These are phyloP conservation scores for Actinostola sp. DNA, from an alignment of 92 coral and sea anemone genomes.

Conservation along the genomic window DNA sequence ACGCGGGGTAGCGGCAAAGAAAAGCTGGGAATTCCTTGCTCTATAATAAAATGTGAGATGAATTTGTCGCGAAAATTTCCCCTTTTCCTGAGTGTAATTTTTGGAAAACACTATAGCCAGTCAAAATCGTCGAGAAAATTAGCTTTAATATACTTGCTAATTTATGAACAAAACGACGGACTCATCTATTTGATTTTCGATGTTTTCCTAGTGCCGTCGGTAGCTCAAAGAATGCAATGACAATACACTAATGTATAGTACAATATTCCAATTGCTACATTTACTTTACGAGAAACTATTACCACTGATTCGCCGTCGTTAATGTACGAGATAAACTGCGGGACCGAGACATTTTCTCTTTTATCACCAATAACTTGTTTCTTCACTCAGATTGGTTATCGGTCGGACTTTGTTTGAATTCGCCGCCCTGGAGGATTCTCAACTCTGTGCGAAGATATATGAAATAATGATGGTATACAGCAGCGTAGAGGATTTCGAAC, in stretches of 20 bases:
- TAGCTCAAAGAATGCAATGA: conserved; percentile 11
- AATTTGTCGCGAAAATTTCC: too few relatives aligned
- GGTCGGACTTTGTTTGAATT: conserved; percentile 2
- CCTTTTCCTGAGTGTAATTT: background rate
- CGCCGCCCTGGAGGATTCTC: conserved; percentile 10
- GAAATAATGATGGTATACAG: background rate
- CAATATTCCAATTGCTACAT: background rate
- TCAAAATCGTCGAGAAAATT: background rate
- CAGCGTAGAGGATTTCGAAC: background rate
- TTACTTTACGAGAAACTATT: background rate
- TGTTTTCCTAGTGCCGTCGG: conserved; percentile 6
- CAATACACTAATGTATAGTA: conserved; percentile 6
- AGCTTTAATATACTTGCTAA: background rate
- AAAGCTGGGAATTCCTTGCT: too few relatives aligned
- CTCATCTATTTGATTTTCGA: background rate
- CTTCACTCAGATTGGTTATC: conserved; percentile 6
- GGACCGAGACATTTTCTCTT: background rate
- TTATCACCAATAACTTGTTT: background rate
- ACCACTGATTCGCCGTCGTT: background rate
- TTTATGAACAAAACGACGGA: background rate
- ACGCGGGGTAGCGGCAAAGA: too few relatives aligned
- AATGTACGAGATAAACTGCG: background rate
- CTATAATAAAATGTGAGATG: too few relatives aligned
- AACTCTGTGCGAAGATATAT: background rate
- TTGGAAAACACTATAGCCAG: background rate